Conservation (phyloP, 2,888 invertebrate species). For the Hyposoter didymator region DNA sequence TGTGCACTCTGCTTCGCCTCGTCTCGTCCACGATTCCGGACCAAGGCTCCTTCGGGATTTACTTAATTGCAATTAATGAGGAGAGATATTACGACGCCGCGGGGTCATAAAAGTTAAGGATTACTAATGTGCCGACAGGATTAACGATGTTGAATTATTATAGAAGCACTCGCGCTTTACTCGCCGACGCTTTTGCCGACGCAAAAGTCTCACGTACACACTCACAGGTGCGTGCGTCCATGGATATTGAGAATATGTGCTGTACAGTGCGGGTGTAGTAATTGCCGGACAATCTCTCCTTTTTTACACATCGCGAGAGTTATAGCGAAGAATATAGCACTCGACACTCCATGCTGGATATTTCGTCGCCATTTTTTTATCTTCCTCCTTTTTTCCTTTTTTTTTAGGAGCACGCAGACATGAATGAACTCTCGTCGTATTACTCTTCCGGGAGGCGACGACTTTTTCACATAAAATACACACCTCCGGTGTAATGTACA, state of each 20-base stretch:
- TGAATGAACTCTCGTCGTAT: slow-evolving; percentile 47
- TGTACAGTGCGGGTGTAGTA: slow-evolving; percentile 64
- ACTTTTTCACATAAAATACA: slow-evolving; percentile 39
- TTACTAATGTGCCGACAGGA: slow-evolving; percentile 83
- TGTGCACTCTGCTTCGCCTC: slow-evolving; percentile 46
- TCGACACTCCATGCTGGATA: slow-evolving; percentile 30
- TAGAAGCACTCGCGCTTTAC: slow-evolving; percentile 55
- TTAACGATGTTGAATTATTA: slow-evolving; percentile 83
- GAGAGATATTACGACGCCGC: slow-evolving; percentile 80
- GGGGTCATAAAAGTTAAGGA: slow-evolving; percentile 79
- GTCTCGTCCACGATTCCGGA: slow-evolving; percentile 72
- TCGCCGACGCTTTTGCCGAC: neutral
- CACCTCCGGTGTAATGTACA: neutral
- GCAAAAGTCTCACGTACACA: neutral
- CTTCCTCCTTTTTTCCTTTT: slow-evolving; percentile 7
- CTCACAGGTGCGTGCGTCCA: neutral
- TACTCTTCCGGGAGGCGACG: slow-evolving; percentile 35
- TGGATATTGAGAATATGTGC: neutral
- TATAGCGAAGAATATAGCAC: slow-evolving; percentile 35
- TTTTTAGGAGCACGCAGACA: slow-evolving; percentile 49
- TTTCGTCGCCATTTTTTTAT: slow-evolving; percentile 48
- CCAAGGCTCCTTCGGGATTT: slow-evolving; percentile 76
- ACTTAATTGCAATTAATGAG: slow-evolving; percentile 84
- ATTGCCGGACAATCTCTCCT: slow-evolving; percentile 60
- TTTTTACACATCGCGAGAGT: slow-evolving; percentile 42